Percentiles rank a stretch among this genome's conserved stretches.
Conservation (phyloP, 2,113 vertebrate genomes). For the Sebastes fasciatus region DNA sequence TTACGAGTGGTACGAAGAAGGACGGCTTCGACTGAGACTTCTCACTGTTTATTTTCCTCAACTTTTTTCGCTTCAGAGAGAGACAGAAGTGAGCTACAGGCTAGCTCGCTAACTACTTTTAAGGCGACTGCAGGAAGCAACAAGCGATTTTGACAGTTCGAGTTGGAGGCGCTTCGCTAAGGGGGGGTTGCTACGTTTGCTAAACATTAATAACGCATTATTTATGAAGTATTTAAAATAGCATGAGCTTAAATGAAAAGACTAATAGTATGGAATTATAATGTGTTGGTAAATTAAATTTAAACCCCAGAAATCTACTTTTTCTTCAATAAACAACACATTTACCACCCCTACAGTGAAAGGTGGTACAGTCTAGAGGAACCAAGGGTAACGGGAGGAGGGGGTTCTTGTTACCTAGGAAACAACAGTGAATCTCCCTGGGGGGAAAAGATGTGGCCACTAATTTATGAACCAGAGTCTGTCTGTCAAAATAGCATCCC, state of each 20-base stretch:
- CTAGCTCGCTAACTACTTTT: slow-evolving; percentile 83
- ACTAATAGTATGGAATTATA: fast-evolving
- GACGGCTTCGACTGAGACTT: slow-evolving; percentile 5
- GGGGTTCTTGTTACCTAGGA: slow-evolving; percentile 83
- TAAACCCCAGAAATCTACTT: background rate
- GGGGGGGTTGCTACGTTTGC: background rate
- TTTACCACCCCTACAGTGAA: slow-evolving; percentile 30
- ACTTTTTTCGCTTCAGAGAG: slow-evolving; percentile 52
- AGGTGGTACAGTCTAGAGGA: slow-evolving; percentile 78
- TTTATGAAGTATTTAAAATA: fast-evolving
- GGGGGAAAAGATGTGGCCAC: slow-evolving; percentile 70
- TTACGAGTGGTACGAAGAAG: background rate
- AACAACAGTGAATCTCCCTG: slow-evolving; percentile 83
- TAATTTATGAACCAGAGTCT: slow-evolving; percentile 78
- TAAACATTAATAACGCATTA: slow-evolving; percentile 1
- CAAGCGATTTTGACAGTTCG: slow-evolving; percentile 87
- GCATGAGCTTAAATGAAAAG: fast-evolving
- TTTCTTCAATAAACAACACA: background rate
- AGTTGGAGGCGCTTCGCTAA: slow-evolving; percentile 42
- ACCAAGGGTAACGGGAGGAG: slow-evolving; percentile 72
- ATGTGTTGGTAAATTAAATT: fast-evolving
- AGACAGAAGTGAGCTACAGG: slow-evolving; percentile 25
- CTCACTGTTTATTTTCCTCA: slow-evolving; percentile 9
- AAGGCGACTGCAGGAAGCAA: slow-evolving; percentile 79
- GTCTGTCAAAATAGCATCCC: slow-evolving; percentile 50